Base-by-base conservation (phyloP, 2,797 vertebrate species). In the Denticeps clupeoides region DNA sequence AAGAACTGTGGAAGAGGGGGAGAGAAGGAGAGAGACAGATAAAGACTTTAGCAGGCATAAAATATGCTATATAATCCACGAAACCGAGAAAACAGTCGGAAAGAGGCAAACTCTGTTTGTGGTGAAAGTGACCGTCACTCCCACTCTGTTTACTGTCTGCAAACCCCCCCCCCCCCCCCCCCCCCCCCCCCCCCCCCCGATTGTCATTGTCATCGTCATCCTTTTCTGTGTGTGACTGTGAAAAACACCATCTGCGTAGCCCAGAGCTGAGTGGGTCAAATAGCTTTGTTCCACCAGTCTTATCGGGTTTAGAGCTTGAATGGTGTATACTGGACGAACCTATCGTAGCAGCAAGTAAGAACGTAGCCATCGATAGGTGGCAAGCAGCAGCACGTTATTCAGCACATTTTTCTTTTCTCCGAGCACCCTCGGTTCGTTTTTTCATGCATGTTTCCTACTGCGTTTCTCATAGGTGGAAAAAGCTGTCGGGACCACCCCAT, bases 161-260 rank as follows among this genome's bases (percentile, higher is more conserved):
- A 15, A 4, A 5, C 33, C 35, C 26, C 40, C 15, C 26, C 7
- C 28, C 12, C 42, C 13, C 19, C 25, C 41, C 21, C 19, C 21
- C 44, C 48, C 40, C 25, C 11, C 9, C 22, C 22, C 42, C n/a
- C 15, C 33, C 22, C 25, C 7, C 23, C 29, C 16, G 12, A 3
- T 9, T 35, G 4, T 47, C 24, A 21, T 41, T 32, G 2, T 49
- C 7, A 11, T 27, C 5, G 11, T 9, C 24, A 28, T 35, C 18
- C 21, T 15, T n/a, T n/a, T 41, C 40, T 42, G 8, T 45, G 13
- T 21, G 3, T 32, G 19, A 31, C 32, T 57, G 26, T 52, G 49
- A 58, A 49, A 41, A 50, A 43, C 41, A 45, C 59, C 59, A 65
- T 59, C 49, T 62, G 56, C 45, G 28, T 31, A 22, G 15, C 59